A percentile compares a stretch with the other conserved stretches of the same genome.
These are phyloP conservation scores for Ambastaia sidthimunki DNA, from an alignment of 2,797 vertebrate species.

Conservation along the genomic window DNA sequence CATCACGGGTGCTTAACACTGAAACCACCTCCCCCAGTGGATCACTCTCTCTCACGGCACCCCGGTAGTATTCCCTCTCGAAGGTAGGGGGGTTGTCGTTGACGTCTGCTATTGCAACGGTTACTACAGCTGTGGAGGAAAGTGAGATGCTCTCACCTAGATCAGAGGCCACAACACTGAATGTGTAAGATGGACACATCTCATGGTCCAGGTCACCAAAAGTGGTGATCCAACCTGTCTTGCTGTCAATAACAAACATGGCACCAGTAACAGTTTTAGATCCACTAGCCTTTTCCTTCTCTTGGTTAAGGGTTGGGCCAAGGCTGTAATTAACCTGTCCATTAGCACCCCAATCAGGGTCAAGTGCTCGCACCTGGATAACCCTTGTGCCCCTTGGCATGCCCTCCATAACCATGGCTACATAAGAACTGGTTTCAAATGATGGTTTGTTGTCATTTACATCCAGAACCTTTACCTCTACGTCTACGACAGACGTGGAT, in stretches of 20 bases:
- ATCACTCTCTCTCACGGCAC: slow-evolving; percentile 91
- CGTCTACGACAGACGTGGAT: slow-evolving; percentile 86
- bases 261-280: slow-evolving; percentile 59
- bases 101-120: slow-evolving; percentile 88
- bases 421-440: slow-evolving; percentile 90
- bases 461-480: slow-evolving; percentile 93
- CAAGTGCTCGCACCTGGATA: slow-evolving; percentile 89
- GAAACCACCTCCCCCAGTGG: slow-evolving; percentile 89
- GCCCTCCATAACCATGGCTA: slow-evolving; percentile 92
- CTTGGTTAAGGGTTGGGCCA: slow-evolving; percentile 71
- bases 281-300: slow-evolving; percentile 67
- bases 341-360: slow-evolving; percentile 92
- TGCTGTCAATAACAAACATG: slow-evolving; percentile 87
- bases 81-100: slow-evolving; percentile 95
- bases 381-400: slow-evolving; percentile 87
- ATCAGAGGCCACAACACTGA: slow-evolving; percentile 87
- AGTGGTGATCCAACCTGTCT: slow-evolving; percentile 96
- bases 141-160: slow-evolving; percentile 85
- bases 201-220: slow-evolving; percentile 89
- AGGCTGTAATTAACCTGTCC: slow-evolving; percentile 92
- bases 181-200: slow-evolving; percentile 81
- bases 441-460: slow-evolving; percentile 91
- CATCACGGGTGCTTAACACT: slow-evolving; percentile 88
- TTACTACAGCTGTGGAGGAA: slow-evolving; percentile 85
- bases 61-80: slow-evolving; percentile 89